Conservation (phyloP, 2,888 invertebrate genomes). For the Archips crataeganus region DNA sequence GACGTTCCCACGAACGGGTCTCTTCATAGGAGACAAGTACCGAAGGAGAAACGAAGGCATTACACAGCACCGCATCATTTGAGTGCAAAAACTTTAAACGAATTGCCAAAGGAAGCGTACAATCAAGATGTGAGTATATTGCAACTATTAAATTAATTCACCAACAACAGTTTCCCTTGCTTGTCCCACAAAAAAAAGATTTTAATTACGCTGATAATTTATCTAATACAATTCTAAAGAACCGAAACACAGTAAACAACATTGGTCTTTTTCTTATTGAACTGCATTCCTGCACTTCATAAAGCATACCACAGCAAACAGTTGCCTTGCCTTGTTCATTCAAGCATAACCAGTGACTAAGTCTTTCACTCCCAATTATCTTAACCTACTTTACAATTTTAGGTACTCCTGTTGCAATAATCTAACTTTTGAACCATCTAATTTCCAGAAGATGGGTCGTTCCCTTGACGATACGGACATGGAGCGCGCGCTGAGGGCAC, state of each 20-base stretch:
- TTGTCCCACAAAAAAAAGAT: no score
- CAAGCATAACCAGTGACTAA: not conserved
- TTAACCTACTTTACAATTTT: not conserved
- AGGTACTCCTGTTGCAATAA: not conserved
- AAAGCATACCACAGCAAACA: not conserved
- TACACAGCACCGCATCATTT: conserved; percentile 94
- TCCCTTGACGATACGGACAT: conserved; percentile 95
- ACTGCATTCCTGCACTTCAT: not conserved
- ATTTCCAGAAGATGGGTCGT: conserved; percentile 79
- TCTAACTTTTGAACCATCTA: not conserved
- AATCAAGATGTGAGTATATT: conserved; percentile 77
- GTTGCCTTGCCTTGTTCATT: not conserved
- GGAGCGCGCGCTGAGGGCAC: conserved; percentile 91
- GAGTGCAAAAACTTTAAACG: conserved; percentile 87
- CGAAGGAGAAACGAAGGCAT: conserved; percentile 93
- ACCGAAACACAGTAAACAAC: no score
- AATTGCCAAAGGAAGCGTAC: conserved; percentile 79
- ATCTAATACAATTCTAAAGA: no score
- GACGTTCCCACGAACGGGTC: conserved; percentile 85
- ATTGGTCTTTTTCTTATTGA: not conserved
- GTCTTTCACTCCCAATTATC: no score
- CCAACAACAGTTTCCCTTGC: no score
- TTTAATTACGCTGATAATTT: no score
- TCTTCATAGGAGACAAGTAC: conserved; percentile 89
- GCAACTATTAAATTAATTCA: not conserved